These are phyloP conservation scores for Pectinophora gossypiella DNA, from an alignment of 1,140 invertebrate genomes.

Conservation along the genomic window DNA sequence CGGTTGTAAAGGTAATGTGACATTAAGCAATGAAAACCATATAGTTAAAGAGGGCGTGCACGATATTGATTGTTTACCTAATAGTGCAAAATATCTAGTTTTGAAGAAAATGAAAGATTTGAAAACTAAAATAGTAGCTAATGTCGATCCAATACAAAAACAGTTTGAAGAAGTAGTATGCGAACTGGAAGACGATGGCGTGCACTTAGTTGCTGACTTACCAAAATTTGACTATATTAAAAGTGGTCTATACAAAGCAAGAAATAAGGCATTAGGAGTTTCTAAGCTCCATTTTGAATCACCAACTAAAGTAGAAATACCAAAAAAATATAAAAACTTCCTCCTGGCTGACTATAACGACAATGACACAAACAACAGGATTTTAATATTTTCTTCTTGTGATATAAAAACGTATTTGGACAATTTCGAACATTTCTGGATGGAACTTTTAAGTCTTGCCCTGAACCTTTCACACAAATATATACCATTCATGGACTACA, in stretches of 20 bases:
- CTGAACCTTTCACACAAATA: background rate
- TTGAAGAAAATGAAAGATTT: no score
- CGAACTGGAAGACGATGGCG: slow-evolving; percentile 1
- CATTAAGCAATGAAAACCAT: no score
- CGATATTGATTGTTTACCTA: no score
- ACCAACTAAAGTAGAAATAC: slow-evolving; percentile 7
- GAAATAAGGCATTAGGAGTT: slow-evolving; percentile 5
- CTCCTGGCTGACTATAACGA: slow-evolving; percentile 5
- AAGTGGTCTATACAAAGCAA: slow-evolving; percentile 9
- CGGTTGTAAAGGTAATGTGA: no score
- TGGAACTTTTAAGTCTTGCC: slow-evolving; percentile 5
- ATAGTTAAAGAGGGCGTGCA: no score
- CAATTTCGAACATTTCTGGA: background rate
- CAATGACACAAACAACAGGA: background rate
- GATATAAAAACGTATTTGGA: background rate
- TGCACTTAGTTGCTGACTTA: background rate
- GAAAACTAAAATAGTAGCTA: no score
- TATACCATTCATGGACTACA: slow-evolving; percentile 4
- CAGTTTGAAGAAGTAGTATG: no score
- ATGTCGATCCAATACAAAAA: no score
- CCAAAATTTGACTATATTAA: slow-evolving; percentile 6
- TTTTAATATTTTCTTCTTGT: slow-evolving; percentile 1
- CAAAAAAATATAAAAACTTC: slow-evolving; percentile 7
- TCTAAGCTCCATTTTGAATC: slow-evolving; percentile 4
- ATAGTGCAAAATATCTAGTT: no score